Conservation (phyloP, 2,888 invertebrate species). For the Chrysomela aeneicollis region DNA sequence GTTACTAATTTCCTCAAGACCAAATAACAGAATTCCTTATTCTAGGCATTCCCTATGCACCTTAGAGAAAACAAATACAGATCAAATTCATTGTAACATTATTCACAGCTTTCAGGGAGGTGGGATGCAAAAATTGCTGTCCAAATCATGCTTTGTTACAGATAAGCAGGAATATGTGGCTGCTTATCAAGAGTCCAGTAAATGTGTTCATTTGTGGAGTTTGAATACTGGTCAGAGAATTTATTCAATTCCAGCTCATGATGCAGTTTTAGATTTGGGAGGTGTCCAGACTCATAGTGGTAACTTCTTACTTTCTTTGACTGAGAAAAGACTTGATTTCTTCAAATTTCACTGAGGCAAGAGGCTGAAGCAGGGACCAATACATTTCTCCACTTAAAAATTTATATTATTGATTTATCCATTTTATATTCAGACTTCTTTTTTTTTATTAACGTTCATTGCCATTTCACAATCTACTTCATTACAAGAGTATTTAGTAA, state of each 20-base stretch:
- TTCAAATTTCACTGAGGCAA: constrained; percentile 64
- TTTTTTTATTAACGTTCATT: too few species aligned
- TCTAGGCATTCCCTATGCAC: constrained; percentile 66
- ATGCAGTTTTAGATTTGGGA: constrained; percentile 74
- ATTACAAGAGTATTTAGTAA: too few species aligned
- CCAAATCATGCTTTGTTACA: constrained; percentile 66
- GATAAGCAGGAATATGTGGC: constrained; percentile 72
- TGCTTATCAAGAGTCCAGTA: constrained; percentile 79
- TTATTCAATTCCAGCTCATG: constrained; percentile 67
- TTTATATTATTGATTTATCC: not conserved
- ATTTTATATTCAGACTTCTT: not conserved
- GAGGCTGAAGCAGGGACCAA: not conserved
- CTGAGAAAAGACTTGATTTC: constrained; percentile 71
- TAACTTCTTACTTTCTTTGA: constrained; percentile 69
- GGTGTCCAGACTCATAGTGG: constrained; percentile 66
- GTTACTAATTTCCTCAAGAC: constrained; percentile 75
- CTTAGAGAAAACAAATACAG: constrained; percentile 61
- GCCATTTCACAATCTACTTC: too few species aligned
- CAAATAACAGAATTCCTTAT: constrained; percentile 65
- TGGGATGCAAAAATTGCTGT: constrained; percentile 71
- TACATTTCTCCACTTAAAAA: not conserved
- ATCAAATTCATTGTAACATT: constrained; percentile 65
- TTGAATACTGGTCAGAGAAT: constrained; percentile 63
- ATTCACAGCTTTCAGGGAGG: constrained; percentile 74
- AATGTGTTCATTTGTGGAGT: constrained; percentile 72